A percentile compares a stretch with the other conserved stretches of the same genome.
Conservation (phyloP, 2,888 invertebrate genomes). For the Drosophila leonis region DNA sequence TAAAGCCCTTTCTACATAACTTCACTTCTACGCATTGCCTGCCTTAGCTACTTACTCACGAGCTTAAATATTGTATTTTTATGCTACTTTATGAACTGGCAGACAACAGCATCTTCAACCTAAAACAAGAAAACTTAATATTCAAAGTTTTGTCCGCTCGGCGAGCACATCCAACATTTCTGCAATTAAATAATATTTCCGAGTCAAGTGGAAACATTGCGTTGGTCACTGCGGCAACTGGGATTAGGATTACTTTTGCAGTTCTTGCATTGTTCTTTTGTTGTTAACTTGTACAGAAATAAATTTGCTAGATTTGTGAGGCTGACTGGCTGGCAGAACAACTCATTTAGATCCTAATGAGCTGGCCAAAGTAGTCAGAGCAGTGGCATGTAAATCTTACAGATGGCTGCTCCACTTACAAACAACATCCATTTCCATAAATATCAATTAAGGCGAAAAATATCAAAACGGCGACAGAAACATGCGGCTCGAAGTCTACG, state of each 20-base stretch:
- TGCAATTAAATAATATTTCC: slow-evolving; percentile 70
- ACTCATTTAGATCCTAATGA: slow-evolving; percentile 42
- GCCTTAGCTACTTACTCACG: not conserved
- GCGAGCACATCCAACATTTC: slow-evolving; percentile 55
- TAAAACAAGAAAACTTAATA: slow-evolving; percentile 40
- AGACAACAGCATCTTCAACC: slow-evolving; percentile 14
- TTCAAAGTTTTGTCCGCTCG: slow-evolving; percentile 44
- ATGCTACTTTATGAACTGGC: slow-evolving; percentile 30
- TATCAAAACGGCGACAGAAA: slow-evolving; percentile 63
- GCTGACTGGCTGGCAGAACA: slow-evolving; percentile 22
- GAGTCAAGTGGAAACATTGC: slow-evolving; percentile 54
- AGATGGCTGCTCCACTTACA: slow-evolving; percentile 63
- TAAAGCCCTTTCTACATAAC: not conserved
- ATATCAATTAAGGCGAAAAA: slow-evolving; percentile 72
- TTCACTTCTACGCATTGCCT: not conserved
- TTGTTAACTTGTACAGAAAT: slow-evolving; percentile 33
- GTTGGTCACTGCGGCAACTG: slow-evolving; percentile 41
- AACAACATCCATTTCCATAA: slow-evolving; percentile 67
- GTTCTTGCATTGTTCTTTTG: slow-evolving; percentile 34
- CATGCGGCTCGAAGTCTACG: slow-evolving; percentile 46
- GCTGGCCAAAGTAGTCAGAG: slow-evolving; percentile 16
- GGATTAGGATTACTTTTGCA: slow-evolving; percentile 50
- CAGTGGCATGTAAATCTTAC: slow-evolving; percentile 61
- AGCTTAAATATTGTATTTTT: slow-evolving; percentile 4
- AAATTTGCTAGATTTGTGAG: slow-evolving; percentile 6